Evolutionary conservation across 2,797 vertebrate genomes (phyloP), one percentile per base, ranked within the genome.

Genomic region (Mus minutoides): DNA sequence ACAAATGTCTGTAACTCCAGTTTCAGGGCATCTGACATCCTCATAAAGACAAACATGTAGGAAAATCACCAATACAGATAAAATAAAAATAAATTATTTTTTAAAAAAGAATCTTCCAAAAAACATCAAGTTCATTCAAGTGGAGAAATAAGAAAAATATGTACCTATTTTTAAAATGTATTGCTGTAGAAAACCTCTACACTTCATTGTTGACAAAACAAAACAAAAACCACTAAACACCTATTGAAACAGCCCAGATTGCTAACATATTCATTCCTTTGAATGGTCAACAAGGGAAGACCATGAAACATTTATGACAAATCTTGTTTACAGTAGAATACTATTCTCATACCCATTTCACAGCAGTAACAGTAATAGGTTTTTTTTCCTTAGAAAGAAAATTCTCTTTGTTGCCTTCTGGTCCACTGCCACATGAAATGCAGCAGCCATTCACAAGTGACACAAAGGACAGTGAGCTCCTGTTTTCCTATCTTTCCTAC

Each of bases 271-370:
- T 94, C 67, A 78, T 83, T 92, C 60, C 43, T 89, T 31, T 86
- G 92, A 34, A 77, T 52, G 62, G 26, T 46, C 76, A 54, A 77
- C 56, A 31, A 73, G 46, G 58, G 83, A 49, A 87, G 83, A 88
- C 19, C 54, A 95, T 16, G 46, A 92, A 89, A n/a, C n/a, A 93
- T 90, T 88, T 95, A 78, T 58, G 90, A 85, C 78, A 88, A 95
- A 88, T 82, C 71, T 93, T 92, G 80, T 49, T 52, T 90, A 46
- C 54, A 97, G 17, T 90, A 56, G 34, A 93, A 60, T 89, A 89
- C 29, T 91, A 69, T 56, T 95, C 78, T 94, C 64, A 94, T 56
- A 82, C 6, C 31, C 4, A 94, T 83, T 93, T 92, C 73, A 94
- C 3, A 90, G 29, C 3, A 85, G 54, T 22, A 90, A 60, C 40